Percentiles rank a stretch among this genome's conserved stretches.
phyloP scores from a whole-genome alignment of 37 sponge, comb jelly and placozoan species.

The Axinella damicornis region DNA sequence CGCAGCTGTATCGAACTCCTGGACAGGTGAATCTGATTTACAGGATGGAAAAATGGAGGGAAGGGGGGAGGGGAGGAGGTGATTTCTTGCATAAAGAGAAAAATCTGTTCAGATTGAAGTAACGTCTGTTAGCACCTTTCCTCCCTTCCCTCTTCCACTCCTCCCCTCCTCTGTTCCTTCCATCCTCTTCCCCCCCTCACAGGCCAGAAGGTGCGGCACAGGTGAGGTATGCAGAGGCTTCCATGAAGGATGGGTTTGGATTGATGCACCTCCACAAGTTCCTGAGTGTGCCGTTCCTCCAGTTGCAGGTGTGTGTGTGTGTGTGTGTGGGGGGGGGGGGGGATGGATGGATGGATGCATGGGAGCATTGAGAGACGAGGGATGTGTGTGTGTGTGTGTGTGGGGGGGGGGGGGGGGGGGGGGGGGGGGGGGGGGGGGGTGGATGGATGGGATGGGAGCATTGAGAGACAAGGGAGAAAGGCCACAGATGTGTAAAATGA shows the following conservation, averaged over 20 bases:
- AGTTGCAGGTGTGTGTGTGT: conserved; percentile 78
- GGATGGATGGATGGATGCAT: no score
- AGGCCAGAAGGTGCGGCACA: conserved; percentile 85
- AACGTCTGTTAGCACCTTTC: neutral
- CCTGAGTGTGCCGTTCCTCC: conserved; percentile 92
- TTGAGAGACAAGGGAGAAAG: no score
- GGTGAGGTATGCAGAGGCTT: conserved; percentile 87
- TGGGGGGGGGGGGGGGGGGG: neutral
- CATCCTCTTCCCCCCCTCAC: neutral
- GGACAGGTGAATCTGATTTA: conserved; percentile 63
- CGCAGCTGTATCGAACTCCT: conserved; percentile 57
- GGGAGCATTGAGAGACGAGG: no score
- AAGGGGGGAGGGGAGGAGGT: no score
- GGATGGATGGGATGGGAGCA: no score
- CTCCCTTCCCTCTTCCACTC: conserved; percentile 4
- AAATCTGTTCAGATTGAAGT: no score
- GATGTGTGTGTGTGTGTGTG: neutral
- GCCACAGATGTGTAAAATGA: neutral
- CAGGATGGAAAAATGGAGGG: no score
- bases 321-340: neutral
- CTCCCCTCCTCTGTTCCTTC: neutral
- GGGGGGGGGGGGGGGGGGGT: no score
- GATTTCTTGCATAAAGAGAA: no score
- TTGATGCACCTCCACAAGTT: conserved; percentile 94
- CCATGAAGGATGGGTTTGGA: conserved; percentile 95